These are phyloP conservation scores for Epinotia demarniana DNA, from an alignment of 2,888 invertebrate genomes.

Conservation along the genomic window DNA sequence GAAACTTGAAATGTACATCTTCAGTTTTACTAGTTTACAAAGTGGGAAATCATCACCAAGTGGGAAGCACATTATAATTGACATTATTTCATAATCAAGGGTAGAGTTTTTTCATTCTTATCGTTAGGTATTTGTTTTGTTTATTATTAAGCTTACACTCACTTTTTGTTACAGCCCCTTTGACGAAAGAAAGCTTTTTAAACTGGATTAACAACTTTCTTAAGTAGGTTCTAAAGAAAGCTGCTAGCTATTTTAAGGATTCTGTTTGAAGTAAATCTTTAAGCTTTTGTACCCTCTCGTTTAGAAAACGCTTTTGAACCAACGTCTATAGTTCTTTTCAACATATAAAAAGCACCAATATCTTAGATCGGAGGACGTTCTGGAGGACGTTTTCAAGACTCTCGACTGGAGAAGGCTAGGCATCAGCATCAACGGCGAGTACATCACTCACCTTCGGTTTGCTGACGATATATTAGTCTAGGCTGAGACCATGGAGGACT, in stretches of 20 bases:
- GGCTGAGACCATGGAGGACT: too few relatives aligned
- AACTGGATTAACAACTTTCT: slow-evolving; percentile 38
- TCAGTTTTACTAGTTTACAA: too few relatives aligned
- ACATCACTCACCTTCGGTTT: too few relatives aligned
- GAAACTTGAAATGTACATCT: too few relatives aligned
- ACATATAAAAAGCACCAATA: not conserved
- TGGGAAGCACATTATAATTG: too few relatives aligned
- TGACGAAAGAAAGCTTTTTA: slow-evolving; percentile 35
- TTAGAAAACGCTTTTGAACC: slow-evolving; percentile 10
- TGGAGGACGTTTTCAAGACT: too few relatives aligned
- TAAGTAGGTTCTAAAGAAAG: slow-evolving; percentile 37
- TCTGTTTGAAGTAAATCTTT: slow-evolving; percentile 39
- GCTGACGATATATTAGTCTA: too few relatives aligned
- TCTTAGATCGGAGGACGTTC: too few relatives aligned
- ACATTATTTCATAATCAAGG: not conserved
- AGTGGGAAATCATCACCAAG: too few relatives aligned
- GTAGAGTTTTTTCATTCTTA: not conserved
- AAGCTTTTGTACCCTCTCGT: slow-evolving; percentile 30
- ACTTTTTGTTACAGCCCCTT: slow-evolving; percentile 14
- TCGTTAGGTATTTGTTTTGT: not conserved
- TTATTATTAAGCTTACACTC: slow-evolving; percentile 1
- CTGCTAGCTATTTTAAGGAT: slow-evolving; percentile 34
- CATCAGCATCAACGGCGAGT: too few relatives aligned
- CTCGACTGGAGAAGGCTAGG: too few relatives aligned
- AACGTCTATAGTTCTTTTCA: slow-evolving; percentile 1